Evolutionary conservation across 2,797 vertebrate species (phyloP).

Genomic region (Aldrovandia affinis): DNA sequence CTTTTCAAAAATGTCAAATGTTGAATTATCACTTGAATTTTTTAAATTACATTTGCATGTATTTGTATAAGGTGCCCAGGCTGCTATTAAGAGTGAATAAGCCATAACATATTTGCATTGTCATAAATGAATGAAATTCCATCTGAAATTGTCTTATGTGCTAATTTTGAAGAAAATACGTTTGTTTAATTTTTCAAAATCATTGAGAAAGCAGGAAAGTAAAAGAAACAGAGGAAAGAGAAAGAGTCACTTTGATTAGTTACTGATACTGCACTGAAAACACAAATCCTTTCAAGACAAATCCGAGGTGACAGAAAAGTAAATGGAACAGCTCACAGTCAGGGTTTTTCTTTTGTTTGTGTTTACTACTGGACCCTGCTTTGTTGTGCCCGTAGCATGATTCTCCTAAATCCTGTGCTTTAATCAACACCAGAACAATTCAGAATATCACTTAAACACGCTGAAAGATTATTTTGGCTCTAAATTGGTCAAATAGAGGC

Average conservation of each 20-base stretch:
- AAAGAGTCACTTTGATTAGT: background rate
- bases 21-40: no score
- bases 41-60: no score
- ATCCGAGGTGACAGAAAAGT: background rate
- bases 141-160: no score
- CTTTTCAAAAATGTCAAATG: no score
- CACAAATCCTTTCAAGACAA: conserved; percentile 2
- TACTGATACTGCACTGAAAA: background rate
- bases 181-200: no score
- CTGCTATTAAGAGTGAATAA: no score
- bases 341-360: background rate
- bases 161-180: no score
- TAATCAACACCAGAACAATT: background rate
- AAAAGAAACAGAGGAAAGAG: no score
- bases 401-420: background rate
- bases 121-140: no score
- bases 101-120: no score
- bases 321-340: background rate
- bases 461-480: background rate
- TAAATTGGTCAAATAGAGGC: background rate
- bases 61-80: no score
- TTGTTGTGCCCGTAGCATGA: conserved; percentile 9
- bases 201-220: no score
- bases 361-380: background rate
- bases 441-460: background rate